Percentiles rank a stretch among this genome's conserved stretches.
phyloP scores from a whole-genome alignment of 2,888 invertebrate species.

The Drosophila ustulata region DNA sequence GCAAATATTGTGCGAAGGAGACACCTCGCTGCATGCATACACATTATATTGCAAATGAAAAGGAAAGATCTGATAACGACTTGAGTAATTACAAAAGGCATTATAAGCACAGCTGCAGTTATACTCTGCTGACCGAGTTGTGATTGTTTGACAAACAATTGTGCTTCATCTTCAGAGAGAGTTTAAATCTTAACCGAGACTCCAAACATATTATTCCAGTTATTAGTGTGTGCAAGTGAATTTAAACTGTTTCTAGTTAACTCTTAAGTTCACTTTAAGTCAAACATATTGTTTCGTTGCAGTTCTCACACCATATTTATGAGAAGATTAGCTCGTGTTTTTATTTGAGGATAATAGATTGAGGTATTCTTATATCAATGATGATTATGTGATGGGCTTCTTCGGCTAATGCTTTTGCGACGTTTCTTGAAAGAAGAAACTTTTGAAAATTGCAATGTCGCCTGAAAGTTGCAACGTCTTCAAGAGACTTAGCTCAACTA shows the following conservation, averaged over 20 bases:
- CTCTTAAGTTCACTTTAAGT: no score
- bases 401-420: not conserved
- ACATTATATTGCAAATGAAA: slow-evolving; percentile 3
- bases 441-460: not conserved
- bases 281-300: no score
- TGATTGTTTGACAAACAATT: not conserved
- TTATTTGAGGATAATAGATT: not conserved
- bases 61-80: slow-evolving; percentile 14
- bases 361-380: not conserved
- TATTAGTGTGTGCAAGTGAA: no score
- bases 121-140: slow-evolving; percentile 1
- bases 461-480: slow-evolving; percentile 7
- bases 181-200: no score
- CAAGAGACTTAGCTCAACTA: slow-evolving; percentile 68
- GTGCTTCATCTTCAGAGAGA: no score
- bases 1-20: slow-evolving; percentile 1
- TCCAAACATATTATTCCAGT: not conserved
- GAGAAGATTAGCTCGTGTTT: no score
- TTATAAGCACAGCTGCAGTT: not conserved
- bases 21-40: slow-evolving; percentile 28
- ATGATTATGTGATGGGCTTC: not conserved
- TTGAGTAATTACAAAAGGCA: slow-evolving; percentile 14
- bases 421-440: not conserved
- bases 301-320: no score
- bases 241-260: no score